Conservation (phyloP, 2,888 invertebrate genomes). For the Platerodrilus igneus region DNA sequence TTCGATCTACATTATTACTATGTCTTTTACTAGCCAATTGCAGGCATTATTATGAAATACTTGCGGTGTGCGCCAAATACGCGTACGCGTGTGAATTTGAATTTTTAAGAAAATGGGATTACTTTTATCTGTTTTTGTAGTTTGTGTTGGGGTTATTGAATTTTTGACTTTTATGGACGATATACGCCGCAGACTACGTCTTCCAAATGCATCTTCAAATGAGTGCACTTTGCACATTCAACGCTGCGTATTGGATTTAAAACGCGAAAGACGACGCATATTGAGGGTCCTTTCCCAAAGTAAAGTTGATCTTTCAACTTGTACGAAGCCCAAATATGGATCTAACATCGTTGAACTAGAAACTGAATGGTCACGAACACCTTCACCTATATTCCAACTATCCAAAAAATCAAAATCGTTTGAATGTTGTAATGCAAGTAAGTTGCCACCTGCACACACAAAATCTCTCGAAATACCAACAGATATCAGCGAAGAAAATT, state of each 20-base stretch:
- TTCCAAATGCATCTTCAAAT: too few species aligned
- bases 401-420: too few species aligned
- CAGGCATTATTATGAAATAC: constrained; percentile 14
- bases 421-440: too few species aligned
- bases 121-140: constrained; percentile 67
- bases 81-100: constrained; percentile 15
- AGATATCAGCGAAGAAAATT: constrained; percentile 45
- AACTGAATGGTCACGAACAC: constrained; percentile 12
- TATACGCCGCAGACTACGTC: too few species aligned
- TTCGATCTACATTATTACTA: constrained; percentile 22
- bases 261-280: constrained; percentile 17
- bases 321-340: constrained; percentile 9
- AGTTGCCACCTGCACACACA: too few species aligned
- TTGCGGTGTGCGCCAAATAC: constrained; percentile 10
- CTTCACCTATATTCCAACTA: constrained; percentile 11
- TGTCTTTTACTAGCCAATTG: too few species aligned
- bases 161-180: constrained; percentile 60
- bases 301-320: constrained; percentile 24
- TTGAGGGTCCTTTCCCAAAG: constrained; percentile 14
- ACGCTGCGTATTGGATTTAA: constrained; percentile 17
- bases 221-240: constrained; percentile 16
- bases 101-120: constrained; percentile 58
- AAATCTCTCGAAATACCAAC: too few species aligned
- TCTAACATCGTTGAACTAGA: constrained; percentile 38
- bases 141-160: constrained; percentile 72